Conservation (phyloP, 1,140 invertebrate genomes). For the Sitophilus oryzae region DNA sequence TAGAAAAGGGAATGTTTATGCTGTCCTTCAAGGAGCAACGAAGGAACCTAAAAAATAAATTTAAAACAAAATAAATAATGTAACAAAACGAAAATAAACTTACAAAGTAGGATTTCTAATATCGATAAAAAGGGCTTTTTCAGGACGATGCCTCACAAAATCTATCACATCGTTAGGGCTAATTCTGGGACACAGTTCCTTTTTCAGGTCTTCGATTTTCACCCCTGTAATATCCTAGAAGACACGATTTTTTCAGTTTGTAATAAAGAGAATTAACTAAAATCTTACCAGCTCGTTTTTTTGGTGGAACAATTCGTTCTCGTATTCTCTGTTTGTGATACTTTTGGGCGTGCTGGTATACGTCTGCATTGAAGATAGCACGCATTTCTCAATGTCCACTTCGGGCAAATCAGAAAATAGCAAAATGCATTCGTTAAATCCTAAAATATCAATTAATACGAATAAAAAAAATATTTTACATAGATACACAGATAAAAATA, state of each 20-base stretch:
- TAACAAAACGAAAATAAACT: slow-evolving; percentile 28
- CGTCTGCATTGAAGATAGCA: slow-evolving; percentile 81
- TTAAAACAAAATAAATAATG: slow-evolving; percentile 13
- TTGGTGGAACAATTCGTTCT: slow-evolving; percentile 31
- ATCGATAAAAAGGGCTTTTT: slow-evolving; percentile 71
- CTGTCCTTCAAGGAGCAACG: slow-evolving; percentile 70
- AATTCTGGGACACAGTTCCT: slow-evolving; percentile 74
- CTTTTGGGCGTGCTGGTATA: slow-evolving; percentile 82
- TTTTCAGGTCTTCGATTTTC: slow-evolving; percentile 58
- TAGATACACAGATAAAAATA: too few relatives aligned
- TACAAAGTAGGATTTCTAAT: slow-evolving; percentile 67
- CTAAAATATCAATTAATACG: too few relatives aligned
- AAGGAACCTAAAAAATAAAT: slow-evolving; percentile 54
- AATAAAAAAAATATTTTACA: too few relatives aligned
- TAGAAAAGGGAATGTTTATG: slow-evolving; percentile 80
- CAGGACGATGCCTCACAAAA: slow-evolving; percentile 57
- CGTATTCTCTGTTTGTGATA: slow-evolving; percentile 77
- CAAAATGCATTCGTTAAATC: slow-evolving; percentile 96
- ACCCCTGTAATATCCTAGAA: slow-evolving; percentile 67
- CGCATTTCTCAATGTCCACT: slow-evolving; percentile 90
- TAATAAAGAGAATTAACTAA: slow-evolving; percentile 7
- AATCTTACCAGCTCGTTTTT: slow-evolving; percentile 14
- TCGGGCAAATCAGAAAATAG: slow-evolving; percentile 97
- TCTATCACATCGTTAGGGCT: slow-evolving; percentile 78
- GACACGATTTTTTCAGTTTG: slow-evolving; percentile 21